phyloP scores from a whole-genome alignment of 2,888 invertebrate species.

The Nymphalis urticae region DNA sequence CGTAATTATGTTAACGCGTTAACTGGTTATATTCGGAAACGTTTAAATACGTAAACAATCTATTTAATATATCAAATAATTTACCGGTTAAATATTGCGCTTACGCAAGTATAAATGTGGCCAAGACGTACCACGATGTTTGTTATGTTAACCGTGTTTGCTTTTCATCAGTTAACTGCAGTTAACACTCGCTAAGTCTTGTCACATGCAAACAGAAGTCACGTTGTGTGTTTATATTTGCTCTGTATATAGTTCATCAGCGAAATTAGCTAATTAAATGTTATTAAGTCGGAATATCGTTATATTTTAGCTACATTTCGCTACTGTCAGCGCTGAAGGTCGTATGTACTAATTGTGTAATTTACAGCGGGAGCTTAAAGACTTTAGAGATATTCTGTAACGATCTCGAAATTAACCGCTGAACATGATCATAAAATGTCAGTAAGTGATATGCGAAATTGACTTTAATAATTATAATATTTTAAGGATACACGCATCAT shows the following conservation, averaged over 20 bases:
- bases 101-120: slow-evolving; percentile 22
- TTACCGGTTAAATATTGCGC: slow-evolving; percentile 5
- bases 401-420: too few relatives aligned
- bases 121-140: slow-evolving; percentile 28
- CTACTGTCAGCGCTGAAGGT: too few relatives aligned
- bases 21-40: slow-evolving; percentile 10
- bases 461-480: too few relatives aligned
- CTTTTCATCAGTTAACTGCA: slow-evolving; percentile 45
- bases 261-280: slow-evolving; percentile 8
- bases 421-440: too few relatives aligned
- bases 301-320: background rate
- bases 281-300: background rate
- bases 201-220: slow-evolving; percentile 28
- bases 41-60: slow-evolving; percentile 4
- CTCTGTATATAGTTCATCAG: slow-evolving; percentile 12
- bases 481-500: too few relatives aligned
- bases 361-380: too few relatives aligned
- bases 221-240: slow-evolving; percentile 20
- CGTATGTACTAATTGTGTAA: too few relatives aligned
- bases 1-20: slow-evolving; percentile 15
- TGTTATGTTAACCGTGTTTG: slow-evolving; percentile 42
- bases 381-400: too few relatives aligned
- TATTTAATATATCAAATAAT: background rate
- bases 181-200: slow-evolving; percentile 45
- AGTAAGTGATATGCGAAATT: too few relatives aligned